Percentiles rank a stretch among this genome's conserved stretches.
Evolutionary conservation across 35 echinoderm and acorn worm species (phyloP).

Genomic region (Apostichopus japonicus): DNA sequence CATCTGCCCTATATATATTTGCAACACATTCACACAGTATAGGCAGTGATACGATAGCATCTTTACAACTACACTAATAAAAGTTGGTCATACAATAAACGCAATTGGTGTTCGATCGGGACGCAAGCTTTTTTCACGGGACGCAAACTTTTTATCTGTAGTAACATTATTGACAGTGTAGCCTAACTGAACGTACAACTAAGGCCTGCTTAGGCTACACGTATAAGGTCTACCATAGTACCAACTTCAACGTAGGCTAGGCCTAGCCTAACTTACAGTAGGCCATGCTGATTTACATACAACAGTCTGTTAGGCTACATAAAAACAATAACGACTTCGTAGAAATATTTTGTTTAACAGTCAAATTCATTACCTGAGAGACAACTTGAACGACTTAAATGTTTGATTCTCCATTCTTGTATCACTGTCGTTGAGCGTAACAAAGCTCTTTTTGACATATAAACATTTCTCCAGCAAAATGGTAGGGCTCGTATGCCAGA

Average conservation of each 20-base stretch:
- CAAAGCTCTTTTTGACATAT: background rate
- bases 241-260: background rate
- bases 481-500: background rate
- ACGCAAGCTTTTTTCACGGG: too few relatives aligned
- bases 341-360: background rate
- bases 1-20: too few relatives aligned
- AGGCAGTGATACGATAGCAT: too few relatives aligned
- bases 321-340: background rate
- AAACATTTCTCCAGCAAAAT: background rate
- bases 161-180: too few relatives aligned
- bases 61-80: too few relatives aligned
- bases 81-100: too few relatives aligned
- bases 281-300: background rate
- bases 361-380: background rate
- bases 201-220: background rate
- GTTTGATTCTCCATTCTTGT: background rate
- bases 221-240: background rate
- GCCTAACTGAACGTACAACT: background rate
- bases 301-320: background rate
- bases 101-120: too few relatives aligned
- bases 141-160: too few relatives aligned
- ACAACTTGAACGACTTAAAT: constrained; percentile 17
- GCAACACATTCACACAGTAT: too few relatives aligned
- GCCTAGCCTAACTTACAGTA: background rate
- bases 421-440: background rate